Conservation (phyloP, 2,113 vertebrate species). For the Prionailurus bengalensis region DNA sequence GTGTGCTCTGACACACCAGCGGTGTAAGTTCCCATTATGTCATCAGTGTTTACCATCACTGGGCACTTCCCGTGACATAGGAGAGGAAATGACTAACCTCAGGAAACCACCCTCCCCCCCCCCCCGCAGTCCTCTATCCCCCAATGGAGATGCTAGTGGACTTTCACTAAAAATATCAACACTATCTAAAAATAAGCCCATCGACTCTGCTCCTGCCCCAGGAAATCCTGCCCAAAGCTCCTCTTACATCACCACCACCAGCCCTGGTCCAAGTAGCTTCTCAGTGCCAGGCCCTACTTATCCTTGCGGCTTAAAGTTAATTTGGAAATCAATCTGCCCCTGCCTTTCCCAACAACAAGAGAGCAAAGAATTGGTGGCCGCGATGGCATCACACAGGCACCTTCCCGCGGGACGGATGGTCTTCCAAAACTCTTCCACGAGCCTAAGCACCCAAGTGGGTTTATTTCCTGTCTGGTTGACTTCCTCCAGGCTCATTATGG, state of each 20-base stretch:
- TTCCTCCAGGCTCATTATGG: conserved; percentile 70
- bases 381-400: conserved; percentile 29
- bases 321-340: conserved; percentile 38
- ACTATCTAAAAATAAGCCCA: conserved; percentile 69
- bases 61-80: conserved; percentile 69
- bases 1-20: conserved; percentile 48
- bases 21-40: conserved; percentile 72
- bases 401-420: background rate
- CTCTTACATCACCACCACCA: background rate
- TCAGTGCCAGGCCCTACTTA: background rate
- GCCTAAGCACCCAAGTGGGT: background rate
- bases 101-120: conserved; percentile 60
- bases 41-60: conserved; percentile 68
- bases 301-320: conserved; percentile 46
- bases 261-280: background rate
- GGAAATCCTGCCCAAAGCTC: conserved; percentile 70
- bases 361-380: conserved; percentile 57
- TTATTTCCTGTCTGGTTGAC: conserved; percentile 77
- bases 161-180: conserved; percentile 83
- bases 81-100: conserved; percentile 67
- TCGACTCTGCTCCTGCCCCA: conserved; percentile 49
- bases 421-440: conserved; percentile 68
- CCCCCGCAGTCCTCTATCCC: background rate
- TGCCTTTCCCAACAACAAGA: conserved; percentile 41
- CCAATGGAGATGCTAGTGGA: conserved; percentile 21